Percentiles rank a stretch among this genome's conserved stretches.
phyloP scores from a whole-genome alignment of 2,797 vertebrate genomes.

The Clarias fuscus region DNA sequence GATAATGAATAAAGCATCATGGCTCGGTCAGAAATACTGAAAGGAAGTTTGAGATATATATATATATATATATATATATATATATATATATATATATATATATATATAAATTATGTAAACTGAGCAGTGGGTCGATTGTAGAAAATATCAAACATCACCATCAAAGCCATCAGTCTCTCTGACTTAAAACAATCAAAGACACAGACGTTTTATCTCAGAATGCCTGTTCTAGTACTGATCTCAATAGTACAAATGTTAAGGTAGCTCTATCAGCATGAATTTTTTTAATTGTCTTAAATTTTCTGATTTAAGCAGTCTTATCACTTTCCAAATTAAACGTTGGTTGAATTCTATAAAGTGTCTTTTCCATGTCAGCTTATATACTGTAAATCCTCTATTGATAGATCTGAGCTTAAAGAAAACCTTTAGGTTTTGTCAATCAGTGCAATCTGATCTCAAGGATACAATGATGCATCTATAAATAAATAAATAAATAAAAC shows the following conservation, averaged over 20 bases:
- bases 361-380: background rate
- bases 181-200: background rate
- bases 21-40: constrained; percentile 6
- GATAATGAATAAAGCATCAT: constrained; percentile 23
- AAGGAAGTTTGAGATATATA: background rate
- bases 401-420: background rate
- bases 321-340: background rate
- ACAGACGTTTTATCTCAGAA: background rate
- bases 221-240: background rate
- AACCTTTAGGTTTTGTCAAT: background rate
- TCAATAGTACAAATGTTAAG: background rate
- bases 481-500: background rate
- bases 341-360: background rate
- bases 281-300: background rate
- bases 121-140: background rate
- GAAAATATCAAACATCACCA: background rate
- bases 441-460: background rate
- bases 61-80: too few relatives aligned
- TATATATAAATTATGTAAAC: background rate
- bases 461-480: background rate
- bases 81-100: too few relatives aligned
- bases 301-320: background rate
- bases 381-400: background rate
- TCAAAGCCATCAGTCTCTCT: background rate
- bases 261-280: background rate